phyloP scores from a whole-genome alignment of 2,113 vertebrate species.

The Daphoenositta chrysoptera region DNA sequence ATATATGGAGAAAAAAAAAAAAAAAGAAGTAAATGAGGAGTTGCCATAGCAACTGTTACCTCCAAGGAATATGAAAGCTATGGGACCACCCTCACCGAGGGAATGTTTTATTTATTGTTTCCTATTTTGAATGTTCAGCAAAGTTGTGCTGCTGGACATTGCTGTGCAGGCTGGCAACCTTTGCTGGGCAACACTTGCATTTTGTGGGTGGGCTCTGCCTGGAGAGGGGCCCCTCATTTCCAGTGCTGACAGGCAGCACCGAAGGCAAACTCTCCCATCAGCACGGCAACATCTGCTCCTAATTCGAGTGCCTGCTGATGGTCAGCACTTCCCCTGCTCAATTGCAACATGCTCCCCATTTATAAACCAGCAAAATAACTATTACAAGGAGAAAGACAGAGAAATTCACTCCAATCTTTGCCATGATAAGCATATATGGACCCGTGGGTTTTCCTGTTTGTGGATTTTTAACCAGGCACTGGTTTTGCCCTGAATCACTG shows the following conservation, averaged over 20 bases:
- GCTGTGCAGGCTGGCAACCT: background rate
- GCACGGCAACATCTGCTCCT: background rate
- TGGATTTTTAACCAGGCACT: background rate
- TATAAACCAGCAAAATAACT: background rate
- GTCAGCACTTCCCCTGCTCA: conserved; percentile 24
- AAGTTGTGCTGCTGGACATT: background rate
- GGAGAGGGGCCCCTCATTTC: background rate
- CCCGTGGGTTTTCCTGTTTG: fast-evolving
- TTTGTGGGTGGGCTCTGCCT: background rate
- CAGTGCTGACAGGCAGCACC: background rate
- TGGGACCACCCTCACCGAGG: background rate
- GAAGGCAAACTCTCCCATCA: background rate
- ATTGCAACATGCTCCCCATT: background rate
- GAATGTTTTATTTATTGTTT: conserved; percentile 35
- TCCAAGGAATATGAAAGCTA: conserved; percentile 14
- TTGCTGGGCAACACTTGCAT: background rate
- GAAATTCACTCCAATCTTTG: background rate
- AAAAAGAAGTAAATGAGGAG: conserved; percentile 31
- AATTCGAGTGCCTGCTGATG: background rate
- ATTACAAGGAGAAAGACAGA: background rate
- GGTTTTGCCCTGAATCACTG: background rate
- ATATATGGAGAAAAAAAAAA: background rate
- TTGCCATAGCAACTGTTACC: conserved; percentile 53
- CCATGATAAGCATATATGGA: background rate
- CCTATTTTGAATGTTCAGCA: background rate